A percentile compares a stretch with the other conserved stretches of the same genome.
phyloP scores from a whole-genome alignment of 2,797 vertebrate genomes.

The Octomys mimax region DNA sequence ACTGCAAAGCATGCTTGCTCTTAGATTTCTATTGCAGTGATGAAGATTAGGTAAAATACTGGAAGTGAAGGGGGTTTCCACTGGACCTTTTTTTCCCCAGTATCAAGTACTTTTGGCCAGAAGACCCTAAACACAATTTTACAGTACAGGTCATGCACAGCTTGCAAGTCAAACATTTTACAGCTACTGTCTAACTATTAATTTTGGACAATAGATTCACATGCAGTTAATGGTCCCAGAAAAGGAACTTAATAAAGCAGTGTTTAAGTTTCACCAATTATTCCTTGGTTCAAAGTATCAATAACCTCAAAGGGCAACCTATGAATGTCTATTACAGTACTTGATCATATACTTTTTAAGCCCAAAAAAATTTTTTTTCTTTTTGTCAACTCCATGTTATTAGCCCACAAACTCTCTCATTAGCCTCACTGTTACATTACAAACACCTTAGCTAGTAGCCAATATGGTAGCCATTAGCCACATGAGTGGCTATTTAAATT shows the following conservation, averaged over 20 bases:
- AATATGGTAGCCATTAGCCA: not conserved
- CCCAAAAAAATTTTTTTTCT: constrained; percentile 3
- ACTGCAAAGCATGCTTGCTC: constrained; percentile 3
- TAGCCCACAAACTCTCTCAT: constrained; percentile 1
- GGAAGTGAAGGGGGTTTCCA: constrained; percentile 53
- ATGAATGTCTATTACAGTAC: constrained; percentile 1
- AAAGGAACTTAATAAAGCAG: constrained; percentile 55
- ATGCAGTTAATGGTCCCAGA: constrained; percentile 76
- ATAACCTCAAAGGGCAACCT: constrained; percentile 58
- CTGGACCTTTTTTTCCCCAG: not conserved
- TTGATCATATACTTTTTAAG: constrained; percentile 51
- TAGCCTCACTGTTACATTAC: not conserved
- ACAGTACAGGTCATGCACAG: constrained; percentile 57
- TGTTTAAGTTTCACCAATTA: constrained; percentile 14
- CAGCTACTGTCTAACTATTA: constrained; percentile 63
- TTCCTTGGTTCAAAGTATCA: constrained; percentile 40
- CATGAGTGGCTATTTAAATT: not conserved
- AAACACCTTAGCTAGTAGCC: not conserved
- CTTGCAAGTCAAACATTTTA: constrained; percentile 66
- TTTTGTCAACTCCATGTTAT: constrained; percentile 15
- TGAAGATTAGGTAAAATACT: not conserved
- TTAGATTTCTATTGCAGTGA: not conserved
- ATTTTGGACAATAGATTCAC: constrained; percentile 74
- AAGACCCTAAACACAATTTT: constrained; percentile 77
- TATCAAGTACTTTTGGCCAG: constrained; percentile 73